phyloP scores from a whole-genome alignment of 2,888 invertebrate genomes.

The Sicus ferrugineus region DNA sequence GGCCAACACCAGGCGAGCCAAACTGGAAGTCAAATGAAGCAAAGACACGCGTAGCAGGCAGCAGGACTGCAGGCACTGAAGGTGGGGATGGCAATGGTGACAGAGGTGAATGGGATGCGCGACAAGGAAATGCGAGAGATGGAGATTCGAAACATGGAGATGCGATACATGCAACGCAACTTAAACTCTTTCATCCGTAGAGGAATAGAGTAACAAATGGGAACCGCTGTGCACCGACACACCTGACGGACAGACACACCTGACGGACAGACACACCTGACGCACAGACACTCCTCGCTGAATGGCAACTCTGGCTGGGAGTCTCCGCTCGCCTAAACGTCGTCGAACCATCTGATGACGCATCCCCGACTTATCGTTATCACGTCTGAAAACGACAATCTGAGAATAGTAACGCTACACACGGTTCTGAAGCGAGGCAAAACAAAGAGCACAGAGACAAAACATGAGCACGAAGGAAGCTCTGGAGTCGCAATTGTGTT shows the following conservation, averaged over 20 bases:
- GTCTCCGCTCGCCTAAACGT: not conserved
- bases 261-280: too few species aligned
- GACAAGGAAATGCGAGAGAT: too few species aligned
- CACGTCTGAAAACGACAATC: conserved; percentile 31
- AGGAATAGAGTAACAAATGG: too few species aligned
- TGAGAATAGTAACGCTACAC: not conserved
- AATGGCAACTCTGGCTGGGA: not conserved
- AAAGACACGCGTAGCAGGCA: not conserved
- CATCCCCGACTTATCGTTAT: conserved; percentile 36
- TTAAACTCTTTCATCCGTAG: too few species aligned
- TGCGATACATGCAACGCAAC: too few species aligned
- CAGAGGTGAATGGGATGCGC: too few species aligned
- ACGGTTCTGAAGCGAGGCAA: not conserved
- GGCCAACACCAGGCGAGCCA: not conserved
- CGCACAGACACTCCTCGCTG: too few species aligned
- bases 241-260: too few species aligned
- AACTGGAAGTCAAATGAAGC: not conserved
- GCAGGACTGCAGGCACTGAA: not conserved
- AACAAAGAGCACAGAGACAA: not conserved
- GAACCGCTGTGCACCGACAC: too few species aligned
- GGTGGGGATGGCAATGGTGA: not conserved
- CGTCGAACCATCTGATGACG: conserved; percentile 13
- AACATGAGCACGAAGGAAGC: not conserved
- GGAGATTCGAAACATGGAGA: too few species aligned
- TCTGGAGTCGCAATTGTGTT: conserved; percentile 9